Conservation (phyloP, 1,140 invertebrate species). For the Agraylea sexmaculata region DNA sequence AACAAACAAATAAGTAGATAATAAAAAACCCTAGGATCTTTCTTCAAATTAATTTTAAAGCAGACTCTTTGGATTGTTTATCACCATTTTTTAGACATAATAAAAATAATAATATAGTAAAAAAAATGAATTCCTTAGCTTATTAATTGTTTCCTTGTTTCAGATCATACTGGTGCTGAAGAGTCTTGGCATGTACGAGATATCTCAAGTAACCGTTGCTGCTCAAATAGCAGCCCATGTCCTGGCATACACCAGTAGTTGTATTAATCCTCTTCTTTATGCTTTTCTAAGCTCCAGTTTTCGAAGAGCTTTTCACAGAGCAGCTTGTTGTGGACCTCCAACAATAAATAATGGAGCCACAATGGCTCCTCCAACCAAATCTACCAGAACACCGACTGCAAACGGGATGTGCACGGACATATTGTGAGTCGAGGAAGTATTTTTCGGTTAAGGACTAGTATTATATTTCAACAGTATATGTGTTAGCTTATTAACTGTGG, state of each 20-base stretch:
- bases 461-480: no score
- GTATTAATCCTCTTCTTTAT: slow-evolving; percentile 92
- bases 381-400: slow-evolving; percentile 6
- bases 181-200: slow-evolving; percentile 55
- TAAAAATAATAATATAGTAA: no score
- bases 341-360: background rate
- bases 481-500: no score
- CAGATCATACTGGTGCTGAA: slow-evolving; percentile 71
- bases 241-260: slow-evolving; percentile 90
- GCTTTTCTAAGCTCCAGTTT: slow-evolving; percentile 83
- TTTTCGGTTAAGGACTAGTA: no score
- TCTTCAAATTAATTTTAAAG: no score
- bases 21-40: no score
- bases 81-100: no score
- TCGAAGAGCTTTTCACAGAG: slow-evolving; percentile 67
- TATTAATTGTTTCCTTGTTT: slow-evolving; percentile 24
- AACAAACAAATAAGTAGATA: no score
- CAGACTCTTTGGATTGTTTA: no score
- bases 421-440: no score
- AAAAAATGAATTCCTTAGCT: background rate
- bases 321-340: slow-evolving; percentile 18
- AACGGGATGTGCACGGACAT: slow-evolving; percentile 9
- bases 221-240: slow-evolving; percentile 77
- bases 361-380: slow-evolving; percentile 6
- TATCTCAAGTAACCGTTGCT: slow-evolving; percentile 52